Evolutionary conservation across 2,797 vertebrate genomes (phyloP), one percentile per base, ranked within the genome.

Genomic region (Labroides dimidiatus): DNA sequence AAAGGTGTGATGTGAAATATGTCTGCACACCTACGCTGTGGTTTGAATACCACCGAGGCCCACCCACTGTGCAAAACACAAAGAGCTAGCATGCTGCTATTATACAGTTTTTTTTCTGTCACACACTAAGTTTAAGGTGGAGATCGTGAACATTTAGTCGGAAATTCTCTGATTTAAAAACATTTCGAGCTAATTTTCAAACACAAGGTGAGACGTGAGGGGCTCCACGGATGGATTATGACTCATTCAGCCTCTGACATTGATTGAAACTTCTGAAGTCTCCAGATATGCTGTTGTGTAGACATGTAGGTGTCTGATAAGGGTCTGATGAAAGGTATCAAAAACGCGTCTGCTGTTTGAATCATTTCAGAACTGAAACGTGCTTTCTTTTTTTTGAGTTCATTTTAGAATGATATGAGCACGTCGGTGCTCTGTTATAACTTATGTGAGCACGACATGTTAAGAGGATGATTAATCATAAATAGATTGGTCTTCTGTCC

Each of bases 311-410:
- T 47, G 68, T 60, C 1, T 43, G 15, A 64, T 36, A 10, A 73
- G 78, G 77, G 78, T 87, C 80, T 72, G 69, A 66, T 20, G 10
- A 63, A 67, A 68, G 21, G 19, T 52, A 14, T 58, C 15, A 45
- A 33, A 67, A 49, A 48, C 30, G 15, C 48, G 1, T 19, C 11
- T 27, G 19, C 9, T 16, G 7, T 45, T 21, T 27, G 7, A 45
- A 12, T 63, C 41, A 63, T 80, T 23, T 74, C 71, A 47, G 13
- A 12, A 67, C 1, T 59, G 64, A 81, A 67, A 33, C 41, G 0
- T 19, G 4, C 54, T 1, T 39, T 11, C 14, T n/a, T 45, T 1
- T 0, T 10, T 33, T 21, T 68, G 39, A 73, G 15, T 49, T 21
- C 62, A 58, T 49, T 20, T 52, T 10, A 14, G 43, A 55, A 19